Evolutionary conservation across 2,797 vertebrate species (phyloP).

Genomic region (Mormyrops boulengeri): DNA sequence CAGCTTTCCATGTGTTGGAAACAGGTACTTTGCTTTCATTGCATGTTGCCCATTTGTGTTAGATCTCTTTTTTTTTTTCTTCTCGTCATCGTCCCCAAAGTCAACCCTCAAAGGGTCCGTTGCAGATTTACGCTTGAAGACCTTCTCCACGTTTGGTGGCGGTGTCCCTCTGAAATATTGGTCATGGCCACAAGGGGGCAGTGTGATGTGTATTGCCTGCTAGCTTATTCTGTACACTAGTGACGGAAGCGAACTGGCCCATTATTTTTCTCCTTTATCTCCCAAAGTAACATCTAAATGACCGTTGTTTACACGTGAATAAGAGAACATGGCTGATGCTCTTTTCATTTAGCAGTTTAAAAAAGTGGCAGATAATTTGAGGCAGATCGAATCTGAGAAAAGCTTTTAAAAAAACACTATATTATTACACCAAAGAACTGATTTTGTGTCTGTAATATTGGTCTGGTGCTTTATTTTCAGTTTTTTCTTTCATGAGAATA

Average conservation of each 20-base stretch:
- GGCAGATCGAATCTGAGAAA: neutral
- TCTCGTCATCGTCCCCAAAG: neutral
- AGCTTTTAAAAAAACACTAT: neutral
- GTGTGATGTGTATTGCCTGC: neutral
- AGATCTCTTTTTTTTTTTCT: neutral
- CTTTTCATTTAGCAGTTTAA: neutral
- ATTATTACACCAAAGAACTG: neutral
- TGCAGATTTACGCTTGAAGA: neutral
- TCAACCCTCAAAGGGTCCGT: neutral
- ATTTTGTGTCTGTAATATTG: neutral
- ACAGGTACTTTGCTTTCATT: conserved; percentile 63
- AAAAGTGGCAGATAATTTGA: neutral
- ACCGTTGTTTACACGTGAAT: neutral
- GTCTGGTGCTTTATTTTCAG: neutral
- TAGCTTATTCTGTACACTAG: neutral
- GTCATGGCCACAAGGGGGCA: neutral
- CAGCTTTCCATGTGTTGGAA: conserved; percentile 75
- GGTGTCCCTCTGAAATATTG: neutral
- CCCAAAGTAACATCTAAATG: neutral
- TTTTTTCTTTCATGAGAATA: neutral
- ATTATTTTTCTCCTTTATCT: neutral
- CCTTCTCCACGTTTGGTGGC: neutral
- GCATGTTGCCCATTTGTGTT: neutral
- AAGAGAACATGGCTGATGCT: neutral
- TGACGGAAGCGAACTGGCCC: neutral